Evolutionary conservation across 2,888 invertebrate genomes (phyloP).

Genomic region (Brachyptera risi): DNA sequence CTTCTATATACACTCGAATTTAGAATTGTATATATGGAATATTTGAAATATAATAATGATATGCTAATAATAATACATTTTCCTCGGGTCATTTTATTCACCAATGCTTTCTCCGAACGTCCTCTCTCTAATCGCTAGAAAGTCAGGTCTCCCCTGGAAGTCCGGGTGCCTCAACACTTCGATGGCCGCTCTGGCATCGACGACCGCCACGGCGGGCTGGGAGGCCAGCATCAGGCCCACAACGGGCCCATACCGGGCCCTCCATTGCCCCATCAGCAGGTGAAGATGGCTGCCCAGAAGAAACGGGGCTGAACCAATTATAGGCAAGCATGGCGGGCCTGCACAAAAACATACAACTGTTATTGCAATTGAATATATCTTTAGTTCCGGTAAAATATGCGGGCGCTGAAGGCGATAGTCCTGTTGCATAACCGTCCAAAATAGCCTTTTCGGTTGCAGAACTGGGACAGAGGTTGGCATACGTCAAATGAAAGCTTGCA

Average conservation of each 20-base stretch:
- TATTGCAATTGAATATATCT: neutral
- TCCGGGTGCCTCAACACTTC: slow-evolving; percentile 33
- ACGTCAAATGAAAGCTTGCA: no score
- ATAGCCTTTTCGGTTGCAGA: no score
- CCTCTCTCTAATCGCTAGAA: slow-evolving; percentile 6
- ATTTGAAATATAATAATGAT: no score
- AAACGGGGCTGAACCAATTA: slow-evolving; percentile 33
- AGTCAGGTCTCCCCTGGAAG: slow-evolving; percentile 32
- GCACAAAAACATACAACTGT: slow-evolving; percentile 6
- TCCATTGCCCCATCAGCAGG: slow-evolving; percentile 29
- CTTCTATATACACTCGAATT: no score
- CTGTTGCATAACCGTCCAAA: no score
- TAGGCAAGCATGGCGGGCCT: slow-evolving; percentile 34
- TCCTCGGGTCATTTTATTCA: no score
- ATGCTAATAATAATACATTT: no score
- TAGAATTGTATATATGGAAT: no score
- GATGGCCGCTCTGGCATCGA: slow-evolving; percentile 29
- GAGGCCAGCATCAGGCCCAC: slow-evolving; percentile 33
- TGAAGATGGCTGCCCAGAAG: slow-evolving; percentile 29
- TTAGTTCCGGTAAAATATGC: no score
- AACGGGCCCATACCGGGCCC: slow-evolving; percentile 31
- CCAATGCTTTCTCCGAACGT: slow-evolving; percentile 24
- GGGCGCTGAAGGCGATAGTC: no score
- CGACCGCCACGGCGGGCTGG: slow-evolving; percentile 28
- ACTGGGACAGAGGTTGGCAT: no score